These are phyloP conservation scores for Imbricaverruca yamaguchii DNA, from an alignment of 2,888 invertebrate species.

Conservation along the genomic window DNA sequence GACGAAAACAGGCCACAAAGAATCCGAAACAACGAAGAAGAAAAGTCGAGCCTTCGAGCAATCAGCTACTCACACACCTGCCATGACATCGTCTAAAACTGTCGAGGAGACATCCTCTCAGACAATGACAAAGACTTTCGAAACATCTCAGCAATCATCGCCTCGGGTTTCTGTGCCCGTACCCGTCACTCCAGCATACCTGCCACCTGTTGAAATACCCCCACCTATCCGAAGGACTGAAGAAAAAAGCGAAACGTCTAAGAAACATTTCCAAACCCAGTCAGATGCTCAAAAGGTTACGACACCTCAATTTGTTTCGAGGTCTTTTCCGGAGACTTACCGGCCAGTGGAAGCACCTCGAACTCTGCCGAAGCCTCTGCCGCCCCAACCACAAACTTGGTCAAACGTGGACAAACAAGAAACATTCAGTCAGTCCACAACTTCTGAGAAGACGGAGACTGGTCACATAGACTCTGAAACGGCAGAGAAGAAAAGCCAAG, in stretches of 20 bases:
- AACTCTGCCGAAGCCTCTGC: too few species aligned
- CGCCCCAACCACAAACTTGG: too few species aligned
- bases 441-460: background rate
- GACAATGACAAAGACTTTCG: background rate
- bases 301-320: too few species aligned
- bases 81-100: background rate
- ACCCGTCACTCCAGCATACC: too few species aligned
- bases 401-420: background rate
- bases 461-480: background rate
- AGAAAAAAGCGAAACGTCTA: too few species aligned
- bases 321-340: too few species aligned
- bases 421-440: background rate
- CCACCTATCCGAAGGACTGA: too few species aligned
- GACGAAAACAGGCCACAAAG: background rate
- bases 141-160: background rate
- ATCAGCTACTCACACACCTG: background rate
- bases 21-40: background rate
- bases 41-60: background rate
- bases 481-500: background rate
- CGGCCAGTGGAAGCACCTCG: too few species aligned
- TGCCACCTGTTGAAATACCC: too few species aligned
- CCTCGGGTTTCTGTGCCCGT: background rate
- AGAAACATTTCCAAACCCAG: too few species aligned
- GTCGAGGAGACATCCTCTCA: background rate
- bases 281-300: too few species aligned